Percentiles rank a stretch among this genome's conserved stretches.
Evolutionary conservation across 2,113 vertebrate species (phyloP).

Genomic region (Cynoglossus semilaevis): DNA sequence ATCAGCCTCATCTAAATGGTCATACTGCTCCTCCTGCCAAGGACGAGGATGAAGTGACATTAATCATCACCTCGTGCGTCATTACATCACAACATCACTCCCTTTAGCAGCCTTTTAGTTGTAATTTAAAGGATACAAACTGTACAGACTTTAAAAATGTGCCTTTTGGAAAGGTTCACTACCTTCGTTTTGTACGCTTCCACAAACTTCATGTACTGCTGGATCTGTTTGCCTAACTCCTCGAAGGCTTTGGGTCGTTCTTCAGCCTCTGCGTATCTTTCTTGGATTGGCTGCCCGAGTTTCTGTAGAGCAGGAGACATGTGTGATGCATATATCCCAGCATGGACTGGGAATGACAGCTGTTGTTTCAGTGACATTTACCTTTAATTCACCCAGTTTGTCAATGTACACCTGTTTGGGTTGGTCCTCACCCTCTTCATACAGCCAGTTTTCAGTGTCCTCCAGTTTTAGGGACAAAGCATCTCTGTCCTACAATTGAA

Average conservation of each 20-base stretch:
- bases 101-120: no score
- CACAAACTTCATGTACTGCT: slow-evolving; percentile 94
- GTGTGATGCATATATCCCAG: no score
- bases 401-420: slow-evolving; percentile 96
- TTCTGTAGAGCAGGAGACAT: slow-evolving; percentile 63
- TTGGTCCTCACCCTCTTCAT: slow-evolving; percentile 98
- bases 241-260: slow-evolving; percentile 95
- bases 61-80: not conserved
- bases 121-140: not conserved
- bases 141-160: not conserved
- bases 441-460: slow-evolving; percentile 95
- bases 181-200: slow-evolving; percentile 94
- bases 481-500: slow-evolving; percentile 81
- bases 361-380: slow-evolving; percentile 42
- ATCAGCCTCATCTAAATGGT: slow-evolving; percentile 89
- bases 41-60: not conserved
- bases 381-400: slow-evolving; percentile 90
- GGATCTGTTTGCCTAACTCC: slow-evolving; percentile 93
- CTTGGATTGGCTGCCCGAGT: slow-evolving; percentile 90
- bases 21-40: slow-evolving; percentile 87
- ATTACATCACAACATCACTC: not conserved
- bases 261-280: slow-evolving; percentile 86
- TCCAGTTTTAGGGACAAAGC: slow-evolving; percentile 88
- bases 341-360: not conserved
- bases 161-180: slow-evolving; percentile 2